A percentile compares a stretch with the other conserved stretches of the same genome.
phyloP scores from a whole-genome alignment of 2,797 vertebrate species.

The Basileuterus tristriatus region DNA sequence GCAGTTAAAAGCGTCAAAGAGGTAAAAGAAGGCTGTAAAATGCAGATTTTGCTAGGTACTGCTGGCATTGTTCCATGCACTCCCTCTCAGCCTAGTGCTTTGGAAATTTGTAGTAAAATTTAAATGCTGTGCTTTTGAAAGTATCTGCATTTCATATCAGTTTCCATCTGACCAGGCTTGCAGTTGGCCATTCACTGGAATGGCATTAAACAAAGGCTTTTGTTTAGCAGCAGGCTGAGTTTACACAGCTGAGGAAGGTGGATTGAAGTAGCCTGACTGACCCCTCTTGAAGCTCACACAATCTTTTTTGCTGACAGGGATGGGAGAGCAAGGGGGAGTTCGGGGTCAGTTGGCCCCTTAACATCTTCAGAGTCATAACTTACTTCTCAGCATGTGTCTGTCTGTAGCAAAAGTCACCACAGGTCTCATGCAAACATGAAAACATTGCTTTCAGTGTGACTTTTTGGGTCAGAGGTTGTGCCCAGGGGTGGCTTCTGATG shows the following conservation, averaged over 20 bases:
- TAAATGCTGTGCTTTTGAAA: not conserved
- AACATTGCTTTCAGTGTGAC: not conserved
- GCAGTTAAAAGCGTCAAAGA: not conserved
- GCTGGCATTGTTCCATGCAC: not conserved
- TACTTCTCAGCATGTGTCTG: not conserved
- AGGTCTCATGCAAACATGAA: not conserved
- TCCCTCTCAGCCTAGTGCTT: not conserved
- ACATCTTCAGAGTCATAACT: not conserved
- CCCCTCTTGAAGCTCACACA: not conserved
- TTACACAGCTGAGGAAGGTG: constrained; percentile 46
- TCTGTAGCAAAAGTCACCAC: not conserved
- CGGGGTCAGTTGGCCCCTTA: not conserved
- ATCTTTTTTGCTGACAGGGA: not conserved
- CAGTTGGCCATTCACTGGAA: not conserved
- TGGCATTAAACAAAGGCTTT: constrained; percentile 48
- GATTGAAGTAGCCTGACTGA: constrained; percentile 21
- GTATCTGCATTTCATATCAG: not conserved
- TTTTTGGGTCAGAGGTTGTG: not conserved
- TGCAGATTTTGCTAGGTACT: not conserved
- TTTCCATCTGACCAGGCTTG: constrained; percentile 19
- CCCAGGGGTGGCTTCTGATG: not conserved
- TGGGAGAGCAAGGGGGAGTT: not conserved
- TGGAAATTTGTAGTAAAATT: not conserved
- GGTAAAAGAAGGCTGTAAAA: not conserved
- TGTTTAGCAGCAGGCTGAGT: constrained; percentile 19